Percentiles rank a stretch among this genome's conserved stretches.
Evolutionary conservation across 2,797 vertebrate genomes (phyloP).

Genomic region (Tadarida brasiliensis): DNA sequence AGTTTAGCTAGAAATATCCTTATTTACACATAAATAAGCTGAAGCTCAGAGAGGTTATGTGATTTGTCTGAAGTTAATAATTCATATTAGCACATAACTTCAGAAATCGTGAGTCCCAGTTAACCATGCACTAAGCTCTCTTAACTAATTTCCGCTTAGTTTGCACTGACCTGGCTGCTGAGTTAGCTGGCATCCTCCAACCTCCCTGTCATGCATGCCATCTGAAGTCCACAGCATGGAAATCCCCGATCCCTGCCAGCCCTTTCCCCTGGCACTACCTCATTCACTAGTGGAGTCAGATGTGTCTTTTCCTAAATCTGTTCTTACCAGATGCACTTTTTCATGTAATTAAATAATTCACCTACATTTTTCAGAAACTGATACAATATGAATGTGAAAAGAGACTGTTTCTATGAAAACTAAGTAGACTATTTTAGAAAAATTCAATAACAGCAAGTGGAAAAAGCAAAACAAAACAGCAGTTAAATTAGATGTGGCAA

Average conservation of each 20-base stretch:
- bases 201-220: not conserved
- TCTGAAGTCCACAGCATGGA: accelerated
- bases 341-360: constrained; percentile 9
- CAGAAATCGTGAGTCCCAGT: not conserved
- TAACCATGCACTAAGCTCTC: not conserved
- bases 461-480: not conserved
- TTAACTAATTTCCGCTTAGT: constrained; percentile 34
- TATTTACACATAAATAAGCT: not conserved
- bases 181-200: not conserved
- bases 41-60: not conserved
- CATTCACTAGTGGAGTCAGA: not conserved
- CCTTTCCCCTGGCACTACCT: too few relatives aligned
- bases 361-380: not conserved
- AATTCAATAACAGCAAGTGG: not conserved
- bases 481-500: not conserved
- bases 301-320: not conserved
- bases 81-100: constrained; percentile 11
- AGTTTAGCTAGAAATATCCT: not conserved
- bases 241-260: not conserved
- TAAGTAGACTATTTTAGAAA: constrained; percentile 32
- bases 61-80: constrained; percentile 44
- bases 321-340: not conserved
- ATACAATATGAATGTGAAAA: not conserved
- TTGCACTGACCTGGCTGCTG: not conserved
- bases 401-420: constrained; percentile 40